Conservation (phyloP, 2,888 invertebrate species). For the Caenorhabditis becei region DNA sequence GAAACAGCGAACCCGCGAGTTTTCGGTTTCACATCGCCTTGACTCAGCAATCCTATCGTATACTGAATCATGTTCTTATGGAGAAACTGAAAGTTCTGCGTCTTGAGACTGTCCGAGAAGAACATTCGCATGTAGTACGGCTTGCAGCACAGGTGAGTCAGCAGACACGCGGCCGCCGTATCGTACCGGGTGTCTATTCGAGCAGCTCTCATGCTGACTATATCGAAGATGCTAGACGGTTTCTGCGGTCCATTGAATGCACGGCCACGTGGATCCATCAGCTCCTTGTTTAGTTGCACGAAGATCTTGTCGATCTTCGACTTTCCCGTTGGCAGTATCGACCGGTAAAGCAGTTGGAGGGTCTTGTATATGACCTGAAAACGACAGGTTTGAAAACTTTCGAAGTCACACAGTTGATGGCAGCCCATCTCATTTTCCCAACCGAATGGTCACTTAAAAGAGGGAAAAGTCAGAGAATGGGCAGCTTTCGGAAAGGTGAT, state of each 20-base stretch:
- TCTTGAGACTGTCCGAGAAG: background rate
- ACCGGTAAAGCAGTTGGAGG: constrained; percentile 23
- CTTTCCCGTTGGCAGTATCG: background rate
- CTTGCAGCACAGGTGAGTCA: constrained; percentile 48
- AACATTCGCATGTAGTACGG: constrained; percentile 34
- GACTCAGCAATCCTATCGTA: constrained; percentile 10
- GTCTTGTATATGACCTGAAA: constrained; percentile 38
- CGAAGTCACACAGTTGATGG: no score
- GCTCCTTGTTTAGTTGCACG: constrained; percentile 14
- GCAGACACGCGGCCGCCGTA: constrained; percentile 32
- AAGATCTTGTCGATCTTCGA: constrained; percentile 26
- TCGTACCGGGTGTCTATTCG: constrained; percentile 36
- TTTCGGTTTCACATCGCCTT: constrained; percentile 27
- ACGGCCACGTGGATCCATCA: constrained; percentile 11
- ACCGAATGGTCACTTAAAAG: background rate
- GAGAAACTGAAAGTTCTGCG: background rate
- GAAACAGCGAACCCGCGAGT: constrained; percentile 42
- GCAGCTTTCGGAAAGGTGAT: background rate
- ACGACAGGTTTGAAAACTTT: no score
- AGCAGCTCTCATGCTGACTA: constrained; percentile 30
- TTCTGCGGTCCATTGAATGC: background rate
- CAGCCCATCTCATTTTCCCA: no score
- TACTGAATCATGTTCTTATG: constrained; percentile 21
- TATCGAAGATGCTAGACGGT: constrained; percentile 38
- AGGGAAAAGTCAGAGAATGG: background rate